phyloP scores from a whole-genome alignment of 2,113 vertebrate species.

The Lota lota region DNA sequence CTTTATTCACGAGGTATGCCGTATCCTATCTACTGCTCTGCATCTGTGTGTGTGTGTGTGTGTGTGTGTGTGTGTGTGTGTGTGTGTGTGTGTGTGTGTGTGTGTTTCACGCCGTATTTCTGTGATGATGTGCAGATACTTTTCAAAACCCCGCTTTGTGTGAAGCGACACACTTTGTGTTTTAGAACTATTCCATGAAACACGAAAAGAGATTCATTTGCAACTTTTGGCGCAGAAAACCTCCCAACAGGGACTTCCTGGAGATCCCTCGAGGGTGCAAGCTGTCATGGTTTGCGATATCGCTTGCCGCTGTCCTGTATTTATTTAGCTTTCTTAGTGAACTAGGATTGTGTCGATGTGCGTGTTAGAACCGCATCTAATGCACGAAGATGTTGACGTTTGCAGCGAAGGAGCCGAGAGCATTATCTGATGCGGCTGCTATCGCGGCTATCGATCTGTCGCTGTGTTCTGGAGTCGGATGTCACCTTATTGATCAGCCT shows the following conservation, averaged over 20 bases:
- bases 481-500: constrained; percentile 64
- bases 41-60: too few species aligned
- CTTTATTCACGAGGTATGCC: background rate
- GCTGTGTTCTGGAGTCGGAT: constrained; percentile 65
- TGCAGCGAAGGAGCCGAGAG: constrained; percentile 36
- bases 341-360: constrained; percentile 3
- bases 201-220: constrained; percentile 11
- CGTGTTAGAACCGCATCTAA: constrained; percentile 43
- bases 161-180: too few species aligned
- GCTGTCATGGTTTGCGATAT: constrained; percentile 14
- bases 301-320: too few species aligned
- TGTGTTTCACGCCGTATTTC: background rate
- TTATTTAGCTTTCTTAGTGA: background rate
- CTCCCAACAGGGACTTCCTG: constrained; percentile 34
- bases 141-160: background rate
- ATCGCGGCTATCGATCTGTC: constrained; percentile 69
- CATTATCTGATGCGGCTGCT: constrained; percentile 53
- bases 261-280: constrained; percentile 36
- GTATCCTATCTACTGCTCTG: too few species aligned
- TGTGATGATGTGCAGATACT: constrained; percentile 23
- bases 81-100: too few species aligned
- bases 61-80: too few species aligned
- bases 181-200: too few species aligned
- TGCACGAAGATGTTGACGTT: constrained; percentile 35
- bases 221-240: constrained; percentile 45